Percentiles rank a stretch among this genome's conserved stretches.
Evolutionary conservation across 1,140 invertebrate genomes (phyloP).

Genomic region (Drosophila oshimai): DNA sequence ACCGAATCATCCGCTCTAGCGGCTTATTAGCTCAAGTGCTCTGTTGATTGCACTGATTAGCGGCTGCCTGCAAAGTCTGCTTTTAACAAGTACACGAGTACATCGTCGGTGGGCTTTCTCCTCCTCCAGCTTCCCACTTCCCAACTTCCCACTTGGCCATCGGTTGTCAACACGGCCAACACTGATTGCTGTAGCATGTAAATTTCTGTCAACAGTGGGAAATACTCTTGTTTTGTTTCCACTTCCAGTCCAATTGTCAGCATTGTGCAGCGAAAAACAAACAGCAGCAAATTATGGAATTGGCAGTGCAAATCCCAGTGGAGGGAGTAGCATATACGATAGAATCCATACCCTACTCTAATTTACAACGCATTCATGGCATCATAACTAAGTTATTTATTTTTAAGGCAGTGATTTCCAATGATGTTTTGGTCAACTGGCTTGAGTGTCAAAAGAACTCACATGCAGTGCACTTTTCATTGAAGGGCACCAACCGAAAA

Average conservation of each 20-base stretch:
- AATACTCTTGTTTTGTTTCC: constrained; percentile 29
- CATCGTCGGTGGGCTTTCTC: background rate
- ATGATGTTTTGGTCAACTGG: too few species aligned
- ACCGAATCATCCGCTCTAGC: constrained; percentile 1
- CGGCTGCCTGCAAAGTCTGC: constrained; percentile 32
- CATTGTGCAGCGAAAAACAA: constrained; percentile 39
- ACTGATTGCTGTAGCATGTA: constrained; percentile 40
- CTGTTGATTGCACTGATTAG: constrained; percentile 62
- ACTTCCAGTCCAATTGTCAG: constrained; percentile 36
- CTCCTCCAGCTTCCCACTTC: background rate
- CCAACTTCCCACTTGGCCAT: background rate
- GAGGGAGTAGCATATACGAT: background rate
- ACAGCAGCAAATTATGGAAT: constrained; percentile 60
- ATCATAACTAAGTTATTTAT: background rate
- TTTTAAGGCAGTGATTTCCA: background rate
- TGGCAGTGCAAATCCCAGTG: constrained; percentile 5
- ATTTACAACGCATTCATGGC: background rate
- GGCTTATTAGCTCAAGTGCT: constrained; percentile 45
- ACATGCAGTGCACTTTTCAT: background rate
- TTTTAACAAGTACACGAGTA: constrained; percentile 24
- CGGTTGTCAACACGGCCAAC: constrained; percentile 18
- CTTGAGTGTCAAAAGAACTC: background rate
- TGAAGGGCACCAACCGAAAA: constrained; percentile 14
- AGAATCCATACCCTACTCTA: background rate
- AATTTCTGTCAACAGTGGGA: constrained; percentile 46